Conservation (phyloP, 2,888 invertebrate species). For the Lasioglossum calceatum region DNA sequence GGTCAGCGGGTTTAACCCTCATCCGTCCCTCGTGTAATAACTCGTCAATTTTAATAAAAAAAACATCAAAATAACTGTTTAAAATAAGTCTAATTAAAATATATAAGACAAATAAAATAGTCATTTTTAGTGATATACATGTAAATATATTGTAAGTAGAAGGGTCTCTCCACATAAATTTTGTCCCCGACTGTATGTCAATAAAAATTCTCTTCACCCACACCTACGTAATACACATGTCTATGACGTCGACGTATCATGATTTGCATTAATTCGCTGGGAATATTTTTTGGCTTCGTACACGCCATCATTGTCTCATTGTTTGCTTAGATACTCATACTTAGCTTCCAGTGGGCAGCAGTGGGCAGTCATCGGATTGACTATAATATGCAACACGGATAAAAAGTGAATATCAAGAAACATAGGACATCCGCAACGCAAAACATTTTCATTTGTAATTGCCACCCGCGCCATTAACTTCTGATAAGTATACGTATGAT, state of each 20-base stretch:
- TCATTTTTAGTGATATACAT: background rate
- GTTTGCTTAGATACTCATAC: too few species aligned
- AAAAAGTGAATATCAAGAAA: background rate
- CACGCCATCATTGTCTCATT: background rate
- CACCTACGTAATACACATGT: background rate
- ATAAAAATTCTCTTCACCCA: background rate
- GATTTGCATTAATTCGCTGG: background rate
- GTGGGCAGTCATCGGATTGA: background rate
- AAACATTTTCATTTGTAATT: background rate
- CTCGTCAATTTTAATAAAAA: too few species aligned
- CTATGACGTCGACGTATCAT: background rate
- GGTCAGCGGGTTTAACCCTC: too few species aligned
- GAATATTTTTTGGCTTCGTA: background rate
- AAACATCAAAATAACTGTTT: too few species aligned
- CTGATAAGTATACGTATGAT: background rate
- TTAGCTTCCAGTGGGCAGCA: background rate
- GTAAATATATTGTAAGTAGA: background rate
- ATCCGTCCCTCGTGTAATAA: too few species aligned
- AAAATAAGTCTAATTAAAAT: too few species aligned
- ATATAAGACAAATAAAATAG: too few species aligned
- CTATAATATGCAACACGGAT: background rate
- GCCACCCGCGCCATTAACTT: background rate
- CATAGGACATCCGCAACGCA: background rate
- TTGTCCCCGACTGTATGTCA: background rate
- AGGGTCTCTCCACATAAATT: background rate